Evolutionary conservation across 2,113 vertebrate genomes (phyloP).

Genomic region (Aptenodytes patagonicus): DNA sequence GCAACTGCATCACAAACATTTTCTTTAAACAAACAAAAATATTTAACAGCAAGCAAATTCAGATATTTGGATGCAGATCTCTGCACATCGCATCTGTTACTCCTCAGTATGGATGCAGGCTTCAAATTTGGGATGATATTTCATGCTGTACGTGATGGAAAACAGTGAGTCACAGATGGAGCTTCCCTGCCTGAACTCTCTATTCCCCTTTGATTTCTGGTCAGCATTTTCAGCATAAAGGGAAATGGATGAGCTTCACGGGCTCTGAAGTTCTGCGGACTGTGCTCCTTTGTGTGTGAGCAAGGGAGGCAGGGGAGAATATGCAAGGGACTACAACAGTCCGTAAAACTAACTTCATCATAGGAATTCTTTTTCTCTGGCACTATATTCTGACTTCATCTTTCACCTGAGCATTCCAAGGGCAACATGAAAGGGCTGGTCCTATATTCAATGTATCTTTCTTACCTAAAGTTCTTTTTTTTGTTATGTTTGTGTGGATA

Average conservation of each 20-base stretch:
- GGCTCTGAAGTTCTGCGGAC: constrained; percentile 5
- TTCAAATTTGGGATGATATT: neutral
- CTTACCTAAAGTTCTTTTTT: neutral
- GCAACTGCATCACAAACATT: neutral
- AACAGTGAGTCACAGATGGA: neutral
- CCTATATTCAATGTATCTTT: neutral
- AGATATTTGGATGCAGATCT: neutral
- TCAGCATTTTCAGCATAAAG: constrained; percentile 27
- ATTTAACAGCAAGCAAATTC: neutral
- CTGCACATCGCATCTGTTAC: neutral
- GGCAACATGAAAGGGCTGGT: neutral
- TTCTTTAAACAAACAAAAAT: neutral
- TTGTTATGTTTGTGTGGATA: neutral
- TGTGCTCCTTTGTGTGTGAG: neutral
- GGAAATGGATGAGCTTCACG: neutral
- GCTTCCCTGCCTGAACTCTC: constrained; percentile 18
- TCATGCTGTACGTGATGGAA: neutral
- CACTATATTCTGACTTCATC: neutral
- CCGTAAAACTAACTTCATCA: neutral
- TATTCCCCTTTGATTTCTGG: constrained; percentile 28
- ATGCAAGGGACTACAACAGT: neutral
- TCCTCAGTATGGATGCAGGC: neutral
- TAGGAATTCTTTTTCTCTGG: neutral
- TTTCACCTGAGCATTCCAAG: neutral
- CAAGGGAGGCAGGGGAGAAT: neutral